These are phyloP conservation scores for Drosophila rubida DNA, from an alignment of 2,888 invertebrate species.

Conservation along the genomic window DNA sequence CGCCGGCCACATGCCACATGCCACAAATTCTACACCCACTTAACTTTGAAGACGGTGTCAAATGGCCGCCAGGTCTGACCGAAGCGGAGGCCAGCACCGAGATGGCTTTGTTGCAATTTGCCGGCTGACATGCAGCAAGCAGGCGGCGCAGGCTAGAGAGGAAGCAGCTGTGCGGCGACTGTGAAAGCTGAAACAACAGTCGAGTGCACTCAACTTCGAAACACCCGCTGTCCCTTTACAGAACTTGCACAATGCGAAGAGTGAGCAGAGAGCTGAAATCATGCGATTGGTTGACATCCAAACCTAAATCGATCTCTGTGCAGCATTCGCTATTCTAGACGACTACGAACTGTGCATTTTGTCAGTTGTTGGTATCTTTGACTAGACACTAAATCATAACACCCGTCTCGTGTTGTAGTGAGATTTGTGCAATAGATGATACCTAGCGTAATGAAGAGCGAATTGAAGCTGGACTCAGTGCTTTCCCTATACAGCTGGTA, in stretches of 20 bases:
- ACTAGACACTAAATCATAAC: too few relatives aligned
- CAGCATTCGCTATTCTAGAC: too few relatives aligned
- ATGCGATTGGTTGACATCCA: too few relatives aligned
- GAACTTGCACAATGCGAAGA: too few relatives aligned
- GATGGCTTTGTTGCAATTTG: constrained; percentile 73
- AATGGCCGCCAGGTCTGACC: constrained; percentile 71
- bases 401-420: too few relatives aligned
- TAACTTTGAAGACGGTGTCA: constrained; percentile 79
- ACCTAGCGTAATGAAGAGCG: not conserved
- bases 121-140: constrained; percentile 53
- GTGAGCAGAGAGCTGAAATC: too few relatives aligned
- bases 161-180: constrained; percentile 14
- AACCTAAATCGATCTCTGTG: too few relatives aligned
- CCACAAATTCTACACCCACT: constrained; percentile 77
- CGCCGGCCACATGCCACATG: constrained; percentile 62
- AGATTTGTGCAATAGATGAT: too few relatives aligned
- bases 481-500: not conserved
- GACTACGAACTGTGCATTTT: too few relatives aligned
- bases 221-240: not conserved
- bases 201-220: not conserved
- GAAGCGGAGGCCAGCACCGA: constrained; percentile 22
- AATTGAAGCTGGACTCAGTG: not conserved
- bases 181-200: not conserved
- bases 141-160: not conserved
- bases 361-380: too few relatives aligned